Evolutionary conservation across 2,888 invertebrate species (phyloP).

Genomic region (Strigamia maritima): DNA sequence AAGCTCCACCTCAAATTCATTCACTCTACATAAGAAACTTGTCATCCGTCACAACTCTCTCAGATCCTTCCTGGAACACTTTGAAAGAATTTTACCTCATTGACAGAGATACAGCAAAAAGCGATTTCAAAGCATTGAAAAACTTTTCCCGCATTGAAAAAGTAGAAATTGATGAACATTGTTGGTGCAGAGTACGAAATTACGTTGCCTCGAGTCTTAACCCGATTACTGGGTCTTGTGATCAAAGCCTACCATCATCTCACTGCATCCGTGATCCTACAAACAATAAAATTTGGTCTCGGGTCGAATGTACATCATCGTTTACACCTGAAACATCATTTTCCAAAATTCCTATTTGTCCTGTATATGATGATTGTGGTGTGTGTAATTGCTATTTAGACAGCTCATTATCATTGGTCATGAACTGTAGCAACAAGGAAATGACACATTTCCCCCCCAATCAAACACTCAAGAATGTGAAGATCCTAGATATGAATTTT

Average conservation of each 20-base stretch:
- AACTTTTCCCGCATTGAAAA: background rate
- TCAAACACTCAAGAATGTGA: conserved; percentile 47
- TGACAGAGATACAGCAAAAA: background rate
- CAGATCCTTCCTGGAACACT: background rate
- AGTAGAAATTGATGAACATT: background rate
- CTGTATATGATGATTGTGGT: conserved; percentile 40
- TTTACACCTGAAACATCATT: background rate
- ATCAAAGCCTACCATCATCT: conserved; percentile 46
- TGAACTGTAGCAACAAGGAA: conserved; percentile 43
- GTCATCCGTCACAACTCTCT: background rate
- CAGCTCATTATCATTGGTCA: conserved; percentile 37
- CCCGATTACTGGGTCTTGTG: background rate
- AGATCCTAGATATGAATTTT: conserved; percentile 45
- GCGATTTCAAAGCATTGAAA: background rate
- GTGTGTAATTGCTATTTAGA: conserved; percentile 42
- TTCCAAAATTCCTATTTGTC: conserved; percentile 37
- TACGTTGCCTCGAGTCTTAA: background rate
- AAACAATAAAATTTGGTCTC: background rate
- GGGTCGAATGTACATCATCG: background rate
- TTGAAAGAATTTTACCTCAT: background rate
- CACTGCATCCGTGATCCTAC: conserved; percentile 10
- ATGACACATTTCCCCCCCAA: conserved; percentile 43
- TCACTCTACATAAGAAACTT: background rate
- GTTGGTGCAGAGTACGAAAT: background rate
- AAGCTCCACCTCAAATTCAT: background rate